Conservation (phyloP, 2,888 invertebrate genomes). For the Torymus tubicola region DNA sequence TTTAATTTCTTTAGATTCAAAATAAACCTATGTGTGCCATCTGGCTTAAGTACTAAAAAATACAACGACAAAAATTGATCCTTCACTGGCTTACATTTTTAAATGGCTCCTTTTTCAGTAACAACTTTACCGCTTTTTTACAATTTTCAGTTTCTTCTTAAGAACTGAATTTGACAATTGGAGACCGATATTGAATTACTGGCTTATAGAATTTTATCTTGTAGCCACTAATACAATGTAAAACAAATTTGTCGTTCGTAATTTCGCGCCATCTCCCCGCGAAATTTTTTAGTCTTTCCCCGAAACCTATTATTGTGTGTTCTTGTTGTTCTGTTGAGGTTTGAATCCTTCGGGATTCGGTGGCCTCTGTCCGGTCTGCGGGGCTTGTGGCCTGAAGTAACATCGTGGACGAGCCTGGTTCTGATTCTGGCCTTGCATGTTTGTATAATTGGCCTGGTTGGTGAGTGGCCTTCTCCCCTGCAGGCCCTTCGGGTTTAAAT, state of each 20-base stretch:
- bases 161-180: no score
- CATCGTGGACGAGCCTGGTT: neutral
- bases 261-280: neutral
- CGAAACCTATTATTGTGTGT: neutral
- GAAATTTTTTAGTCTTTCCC: slow-evolving; percentile 16
- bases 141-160: no score
- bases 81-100: neutral
- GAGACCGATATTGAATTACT: no score
- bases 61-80: slow-evolving; percentile 42
- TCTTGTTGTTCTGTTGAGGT: neutral
- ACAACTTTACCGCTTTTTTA: no score
- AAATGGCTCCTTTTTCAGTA: slow-evolving; percentile 25
- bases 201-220: neutral
- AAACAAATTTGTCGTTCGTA: slow-evolving; percentile 1
- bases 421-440: neutral
- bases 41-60: slow-evolving; percentile 41
- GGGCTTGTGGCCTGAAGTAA: no score
- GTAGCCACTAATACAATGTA: slow-evolving; percentile 17
- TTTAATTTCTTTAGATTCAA: slow-evolving; percentile 48
- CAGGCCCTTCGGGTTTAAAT: no score
- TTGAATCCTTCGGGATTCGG: no score
- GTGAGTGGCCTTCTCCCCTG: no score
- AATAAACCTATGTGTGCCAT: slow-evolving; percentile 30
- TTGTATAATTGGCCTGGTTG: no score
- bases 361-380: no score